Conservation (phyloP, 2,113 vertebrate species). For the Spea bombifrons region DNA sequence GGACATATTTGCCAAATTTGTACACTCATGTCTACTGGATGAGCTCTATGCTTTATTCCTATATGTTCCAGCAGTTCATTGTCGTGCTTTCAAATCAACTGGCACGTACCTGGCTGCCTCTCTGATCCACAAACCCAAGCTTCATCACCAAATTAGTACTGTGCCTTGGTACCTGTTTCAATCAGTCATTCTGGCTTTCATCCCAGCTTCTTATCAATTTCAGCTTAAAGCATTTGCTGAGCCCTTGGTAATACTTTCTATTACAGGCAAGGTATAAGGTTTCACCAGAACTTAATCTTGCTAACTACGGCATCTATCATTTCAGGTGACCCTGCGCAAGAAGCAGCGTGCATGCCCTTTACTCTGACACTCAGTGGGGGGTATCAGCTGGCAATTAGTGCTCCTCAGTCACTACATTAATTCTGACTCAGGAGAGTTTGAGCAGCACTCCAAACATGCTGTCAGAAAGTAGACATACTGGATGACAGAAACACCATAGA, state of each 20-base stretch:
- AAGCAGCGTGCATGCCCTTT: conserved; percentile 49
- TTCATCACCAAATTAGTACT: conserved; percentile 51
- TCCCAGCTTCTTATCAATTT: conserved; percentile 59
- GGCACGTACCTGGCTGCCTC: not conserved
- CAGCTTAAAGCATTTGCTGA: conserved; percentile 59
- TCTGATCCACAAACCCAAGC: not conserved
- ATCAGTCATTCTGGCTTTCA: conserved; percentile 60
- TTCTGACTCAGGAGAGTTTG: conserved; percentile 50
- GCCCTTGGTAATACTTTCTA: conserved; percentile 63
- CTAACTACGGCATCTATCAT: conserved; percentile 63
- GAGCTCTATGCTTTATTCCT: no score
- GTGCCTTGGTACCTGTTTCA: conserved; percentile 51
- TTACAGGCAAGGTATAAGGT: conserved; percentile 61
- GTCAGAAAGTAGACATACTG: conserved; percentile 54
- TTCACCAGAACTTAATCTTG: conserved; percentile 66
- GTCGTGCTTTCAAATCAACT: not conserved
- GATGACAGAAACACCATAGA: conserved; percentile 46
- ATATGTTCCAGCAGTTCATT: not conserved
- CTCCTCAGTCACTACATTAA: conserved; percentile 50
- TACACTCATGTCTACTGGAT: no score
- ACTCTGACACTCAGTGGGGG: conserved; percentile 53
- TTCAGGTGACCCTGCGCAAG: conserved; percentile 69
- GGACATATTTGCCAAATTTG: no score
- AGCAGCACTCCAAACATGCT: conserved; percentile 45
- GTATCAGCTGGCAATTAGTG: conserved; percentile 58